A percentile compares a stretch with the other conserved stretches of the same genome.
phyloP scores from a whole-genome alignment of 2,797 vertebrate genomes.

The Sebastes steindachneri region DNA sequence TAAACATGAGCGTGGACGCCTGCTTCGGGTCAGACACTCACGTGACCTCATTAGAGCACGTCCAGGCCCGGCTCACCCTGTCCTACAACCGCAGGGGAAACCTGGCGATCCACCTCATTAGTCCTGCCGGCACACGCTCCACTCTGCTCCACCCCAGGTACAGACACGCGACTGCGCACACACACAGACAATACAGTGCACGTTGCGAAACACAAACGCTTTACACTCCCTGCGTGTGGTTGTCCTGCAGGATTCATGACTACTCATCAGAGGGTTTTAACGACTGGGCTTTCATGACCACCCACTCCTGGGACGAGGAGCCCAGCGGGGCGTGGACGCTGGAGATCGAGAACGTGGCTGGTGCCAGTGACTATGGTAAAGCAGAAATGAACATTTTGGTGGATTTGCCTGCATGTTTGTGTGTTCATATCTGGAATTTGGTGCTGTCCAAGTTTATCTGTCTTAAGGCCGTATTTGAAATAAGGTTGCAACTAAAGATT shows the following conservation, averaged over 20 bases:
- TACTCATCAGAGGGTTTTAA: conserved; percentile 97
- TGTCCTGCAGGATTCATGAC: conserved; percentile 88
- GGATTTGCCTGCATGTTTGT: neutral
- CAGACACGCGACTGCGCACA: neutral
- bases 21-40: conserved; percentile 88
- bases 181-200: neutral
- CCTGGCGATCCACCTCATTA: conserved; percentile 93
- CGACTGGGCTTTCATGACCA: conserved; percentile 99
- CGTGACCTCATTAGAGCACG: conserved; percentile 91
- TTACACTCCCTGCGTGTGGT: conserved; percentile 1
- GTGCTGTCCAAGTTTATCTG: neutral
- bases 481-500: neutral
- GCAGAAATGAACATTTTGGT: neutral
- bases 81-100: conserved; percentile 97
- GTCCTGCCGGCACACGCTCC: conserved; percentile 94
- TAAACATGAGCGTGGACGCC: conserved; percentile 87
- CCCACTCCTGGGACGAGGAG: conserved; percentile 97
- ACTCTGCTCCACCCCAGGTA: conserved; percentile 95
- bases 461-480: neutral
- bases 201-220: neutral
- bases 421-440: neutral
- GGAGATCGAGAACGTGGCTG: conserved; percentile 90
- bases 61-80: conserved; percentile 92
- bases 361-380: conserved; percentile 84
- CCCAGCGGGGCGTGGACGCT: conserved; percentile 92